Percentiles rank a stretch among this genome's conserved stretches.
These are phyloP conservation scores for Dascyllus trimaculatus DNA, from an alignment of 2,113 vertebrate genomes.

Conservation along the genomic window DNA sequence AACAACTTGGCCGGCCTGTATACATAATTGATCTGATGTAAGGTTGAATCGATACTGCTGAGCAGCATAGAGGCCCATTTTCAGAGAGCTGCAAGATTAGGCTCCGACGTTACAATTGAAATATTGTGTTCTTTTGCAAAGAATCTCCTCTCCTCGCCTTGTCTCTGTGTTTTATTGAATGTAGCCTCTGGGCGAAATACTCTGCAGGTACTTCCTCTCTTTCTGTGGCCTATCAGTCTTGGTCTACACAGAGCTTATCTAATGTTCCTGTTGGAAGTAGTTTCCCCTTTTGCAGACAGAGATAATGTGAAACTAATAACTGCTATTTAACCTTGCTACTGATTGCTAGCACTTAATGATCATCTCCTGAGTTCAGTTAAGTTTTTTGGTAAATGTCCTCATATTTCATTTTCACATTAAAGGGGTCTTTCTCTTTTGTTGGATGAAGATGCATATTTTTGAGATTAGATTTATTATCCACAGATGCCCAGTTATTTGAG, in stretches of 20 bases:
- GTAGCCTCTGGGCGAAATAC: neutral
- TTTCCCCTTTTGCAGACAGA: slow-evolving; percentile 1
- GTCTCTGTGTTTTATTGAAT: slow-evolving; percentile 1
- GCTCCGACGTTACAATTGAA: neutral
- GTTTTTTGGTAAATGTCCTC: neutral
- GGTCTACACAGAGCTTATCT: neutral
- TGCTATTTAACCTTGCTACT: slow-evolving; percentile 10
- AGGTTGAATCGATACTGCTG: neutral
- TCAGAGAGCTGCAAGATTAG: slow-evolving; percentile 1
- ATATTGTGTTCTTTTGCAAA: neutral
- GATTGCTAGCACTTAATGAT: slow-evolving; percentile 11
- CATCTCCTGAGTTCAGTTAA: neutral
- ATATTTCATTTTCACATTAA: slow-evolving; percentile 22
- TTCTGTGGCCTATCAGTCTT: neutral
- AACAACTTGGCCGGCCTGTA: slow-evolving; percentile 5
- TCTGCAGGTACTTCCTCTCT: slow-evolving; percentile 8
- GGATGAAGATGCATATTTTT: neutral
- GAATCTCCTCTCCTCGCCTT: neutral
- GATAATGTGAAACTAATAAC: slow-evolving; percentile 33
- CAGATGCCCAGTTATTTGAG: slow-evolving; percentile 24
- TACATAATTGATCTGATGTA: slow-evolving; percentile 48
- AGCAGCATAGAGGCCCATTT: neutral
- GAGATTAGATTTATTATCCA: slow-evolving; percentile 33
- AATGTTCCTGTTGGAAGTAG: neutral
- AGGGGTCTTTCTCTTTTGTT: neutral